Conservation (phyloP, 2,888 invertebrate species). For the Thereva nobilitata region DNA sequence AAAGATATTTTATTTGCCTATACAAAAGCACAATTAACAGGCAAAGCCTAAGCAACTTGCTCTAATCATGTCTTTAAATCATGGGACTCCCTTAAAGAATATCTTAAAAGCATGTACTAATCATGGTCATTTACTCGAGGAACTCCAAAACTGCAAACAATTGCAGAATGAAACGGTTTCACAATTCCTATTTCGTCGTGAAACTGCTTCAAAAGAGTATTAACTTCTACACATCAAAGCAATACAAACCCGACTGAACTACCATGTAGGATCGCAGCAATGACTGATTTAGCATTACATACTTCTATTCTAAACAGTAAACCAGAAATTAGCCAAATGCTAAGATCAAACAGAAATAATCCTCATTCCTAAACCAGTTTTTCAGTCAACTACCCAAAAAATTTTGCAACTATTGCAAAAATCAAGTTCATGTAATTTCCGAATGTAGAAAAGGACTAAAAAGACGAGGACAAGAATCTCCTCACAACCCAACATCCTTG, state of each 20-base stretch:
- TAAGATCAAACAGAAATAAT: too few species aligned
- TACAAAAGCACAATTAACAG: too few species aligned
- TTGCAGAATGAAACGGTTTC: too few species aligned
- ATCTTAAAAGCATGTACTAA: background rate
- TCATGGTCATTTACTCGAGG: background rate
- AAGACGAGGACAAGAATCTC: too few species aligned
- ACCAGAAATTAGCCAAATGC: background rate
- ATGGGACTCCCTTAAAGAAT: background rate
- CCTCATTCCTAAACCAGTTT: too few species aligned
- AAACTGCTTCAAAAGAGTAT: background rate
- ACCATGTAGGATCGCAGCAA: background rate
- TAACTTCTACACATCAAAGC: background rate
- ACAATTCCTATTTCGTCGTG: too few species aligned
- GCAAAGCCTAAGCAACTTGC: too few species aligned
- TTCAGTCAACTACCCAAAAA: background rate
- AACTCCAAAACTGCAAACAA: background rate
- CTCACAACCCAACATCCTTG: too few species aligned
- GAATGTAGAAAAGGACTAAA: background rate
- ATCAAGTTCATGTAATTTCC: background rate
- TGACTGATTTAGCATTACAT: background rate
- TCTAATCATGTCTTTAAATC: too few species aligned
- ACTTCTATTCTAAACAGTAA: background rate
- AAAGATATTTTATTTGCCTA: too few species aligned
- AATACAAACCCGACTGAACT: background rate
- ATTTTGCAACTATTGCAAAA: slow-evolving; percentile 6